Conservation (phyloP, 2,113 vertebrate genomes). For the Syngnathoides biaculeatus region DNA sequence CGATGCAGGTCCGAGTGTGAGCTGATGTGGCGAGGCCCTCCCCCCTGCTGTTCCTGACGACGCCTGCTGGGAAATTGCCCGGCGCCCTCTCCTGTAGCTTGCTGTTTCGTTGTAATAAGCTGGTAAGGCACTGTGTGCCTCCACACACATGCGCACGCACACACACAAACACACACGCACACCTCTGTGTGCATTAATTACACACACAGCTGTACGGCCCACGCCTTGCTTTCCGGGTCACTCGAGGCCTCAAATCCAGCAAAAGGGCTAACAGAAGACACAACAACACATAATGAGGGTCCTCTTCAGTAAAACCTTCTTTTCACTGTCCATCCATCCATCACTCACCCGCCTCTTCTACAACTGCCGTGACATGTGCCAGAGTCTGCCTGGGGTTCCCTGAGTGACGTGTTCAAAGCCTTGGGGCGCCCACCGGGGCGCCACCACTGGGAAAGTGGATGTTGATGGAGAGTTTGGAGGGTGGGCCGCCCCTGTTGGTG, state of each 20-base stretch:
- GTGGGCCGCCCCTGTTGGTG: slow-evolving; percentile 52
- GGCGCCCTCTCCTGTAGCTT: slow-evolving; percentile 71
- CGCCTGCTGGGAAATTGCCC: slow-evolving; percentile 76
- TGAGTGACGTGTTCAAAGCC: slow-evolving; percentile 50
- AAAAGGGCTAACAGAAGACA: slow-evolving; percentile 52
- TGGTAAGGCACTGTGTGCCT: slow-evolving; percentile 57
- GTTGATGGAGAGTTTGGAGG: slow-evolving; percentile 35
- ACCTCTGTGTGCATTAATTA: slow-evolving; percentile 70
- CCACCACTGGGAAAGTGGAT: slow-evolving; percentile 50
- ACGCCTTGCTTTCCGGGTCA: slow-evolving; percentile 68
- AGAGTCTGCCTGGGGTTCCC: slow-evolving; percentile 47
- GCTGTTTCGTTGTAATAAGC: slow-evolving; percentile 74
- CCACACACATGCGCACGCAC: slow-evolving; percentile 34
- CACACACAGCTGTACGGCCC: slow-evolving; percentile 68
- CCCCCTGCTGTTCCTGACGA: slow-evolving; percentile 71
- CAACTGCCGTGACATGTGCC: slow-evolving; percentile 2
- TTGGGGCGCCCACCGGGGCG: slow-evolving; percentile 48
- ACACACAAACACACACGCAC: slow-evolving; percentile 43
- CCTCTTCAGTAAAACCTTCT: slow-evolving; percentile 44
- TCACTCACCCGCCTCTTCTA: slow-evolving; percentile 29
- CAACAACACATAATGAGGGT: slow-evolving; percentile 61
- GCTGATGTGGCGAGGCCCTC: slow-evolving; percentile 71
- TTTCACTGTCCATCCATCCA: slow-evolving; percentile 45
- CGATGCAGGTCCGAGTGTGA: slow-evolving; percentile 73
- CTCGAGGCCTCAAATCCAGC: slow-evolving; percentile 55